Base-by-base conservation (phyloP, 2,797 vertebrate genomes). In the Nannoperca obscura region DNA sequence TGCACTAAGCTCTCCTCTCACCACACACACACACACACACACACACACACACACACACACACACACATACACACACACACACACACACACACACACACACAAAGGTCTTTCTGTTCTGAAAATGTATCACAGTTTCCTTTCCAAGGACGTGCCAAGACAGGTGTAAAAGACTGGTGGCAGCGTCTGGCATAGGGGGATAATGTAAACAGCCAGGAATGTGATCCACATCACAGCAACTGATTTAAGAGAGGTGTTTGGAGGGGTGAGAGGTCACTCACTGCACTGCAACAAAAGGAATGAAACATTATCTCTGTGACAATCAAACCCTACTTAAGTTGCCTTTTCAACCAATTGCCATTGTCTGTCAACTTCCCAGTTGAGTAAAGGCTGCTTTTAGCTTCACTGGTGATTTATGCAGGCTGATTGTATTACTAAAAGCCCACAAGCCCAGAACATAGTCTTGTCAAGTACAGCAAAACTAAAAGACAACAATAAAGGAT, bases 141-240 rank as follows among this genome's bases (percentile, higher is more conserved):
- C 55, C 1, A 14, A 77, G 87, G 92, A 94, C 85, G 22, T 93
- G 93, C 92, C 83, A 6, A 90, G 92, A 93, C 94, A 95, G 94
- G 94, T 95, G 95, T 90, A 85, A 87, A 86, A 71, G 86, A 74
- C 88, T 88, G 85, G 82, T 85, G 91, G 88, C 84, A 69, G 72
- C 11, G 81, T 78, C 88, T 83, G 78, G 80, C 62, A 73, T 66
- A 63, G 47, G 78, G 85, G 80, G 75, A 73, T 80, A 91, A 91
- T 89, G 90, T 93, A 93, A 94, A 94, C 92, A 93, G 77, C 66
- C 75, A 76, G 86, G 92, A 93, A 95, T 93, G 90, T 81, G 89
- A 94, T 93, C 91, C 90, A 88, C 83, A 91, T 92, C 91, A 90
- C 66, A 90, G 91, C 58, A 1, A 78, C 78, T 89, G 88, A 91